Conservation (phyloP, 2,113 vertebrate genomes). For the Hippocampus abdominalis region DNA sequence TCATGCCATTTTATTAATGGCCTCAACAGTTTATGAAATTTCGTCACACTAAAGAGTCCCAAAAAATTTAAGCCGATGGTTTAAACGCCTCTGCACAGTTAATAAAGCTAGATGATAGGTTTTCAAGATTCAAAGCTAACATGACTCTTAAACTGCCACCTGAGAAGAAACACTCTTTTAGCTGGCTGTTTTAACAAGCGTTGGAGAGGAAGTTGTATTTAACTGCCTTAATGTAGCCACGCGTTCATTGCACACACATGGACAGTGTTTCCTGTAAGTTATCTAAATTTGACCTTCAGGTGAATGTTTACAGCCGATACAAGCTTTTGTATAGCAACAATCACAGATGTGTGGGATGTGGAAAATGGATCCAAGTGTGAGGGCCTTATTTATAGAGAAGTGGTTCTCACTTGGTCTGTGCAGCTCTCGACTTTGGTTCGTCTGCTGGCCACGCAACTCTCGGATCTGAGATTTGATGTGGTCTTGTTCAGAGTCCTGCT, state of each 20-base stretch:
- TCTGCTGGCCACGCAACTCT: constrained; percentile 56
- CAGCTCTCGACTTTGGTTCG: constrained; percentile 39
- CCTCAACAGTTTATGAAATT: constrained; percentile 34
- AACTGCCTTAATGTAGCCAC: constrained; percentile 21
- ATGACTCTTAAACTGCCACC: constrained; percentile 48
- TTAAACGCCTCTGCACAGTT: constrained; percentile 35
- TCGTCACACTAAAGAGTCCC: constrained; percentile 34
- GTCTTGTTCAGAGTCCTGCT: constrained; percentile 62
- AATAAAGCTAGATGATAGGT: constrained; percentile 53
- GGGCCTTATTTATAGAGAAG: background rate
- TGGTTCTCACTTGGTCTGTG: constrained; percentile 55
- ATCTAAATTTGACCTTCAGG: constrained; percentile 30
- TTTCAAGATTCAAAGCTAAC: constrained; percentile 45
- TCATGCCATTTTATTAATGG: constrained; percentile 37
- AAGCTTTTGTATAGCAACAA: constrained; percentile 13
- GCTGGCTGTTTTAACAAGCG: constrained; percentile 43
- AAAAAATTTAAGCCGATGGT: constrained; percentile 22
- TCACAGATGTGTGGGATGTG: constrained; percentile 4
- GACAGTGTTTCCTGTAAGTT: constrained; percentile 35
- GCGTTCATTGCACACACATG: constrained; percentile 36
- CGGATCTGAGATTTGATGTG: constrained; percentile 41
- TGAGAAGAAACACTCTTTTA: constrained; percentile 53
- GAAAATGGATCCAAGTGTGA: constrained; percentile 9
- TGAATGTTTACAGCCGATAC: constrained; percentile 38
- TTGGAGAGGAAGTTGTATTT: constrained; percentile 42